Base-by-base conservation (phyloP, 2,113 vertebrate species). In the Paraplagusia blochii region DNA sequence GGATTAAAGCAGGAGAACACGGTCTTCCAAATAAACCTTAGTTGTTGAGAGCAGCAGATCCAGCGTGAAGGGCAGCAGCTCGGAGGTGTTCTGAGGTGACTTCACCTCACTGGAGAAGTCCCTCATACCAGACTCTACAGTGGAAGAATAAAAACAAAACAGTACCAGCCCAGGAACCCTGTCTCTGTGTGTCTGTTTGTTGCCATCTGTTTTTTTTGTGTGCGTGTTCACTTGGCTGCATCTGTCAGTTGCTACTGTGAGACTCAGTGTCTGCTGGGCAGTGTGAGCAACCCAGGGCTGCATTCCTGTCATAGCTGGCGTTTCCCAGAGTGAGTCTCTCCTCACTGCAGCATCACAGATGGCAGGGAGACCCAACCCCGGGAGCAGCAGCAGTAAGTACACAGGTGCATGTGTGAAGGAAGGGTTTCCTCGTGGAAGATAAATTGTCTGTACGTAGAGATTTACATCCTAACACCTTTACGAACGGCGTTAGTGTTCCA, bases 251-350 rank as follows among this genome's bases (percentile, higher is more conserved):
- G 38, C 68, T 72, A 55, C 72, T 76, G 79, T 72, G 57, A 72
- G 72, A 78, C 77, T 78, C 63, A 58, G 69, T 3, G 66, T 84
- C 77, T 71, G 69, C 78, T 55, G 77, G 69, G 63, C 75, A 53
- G 77, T 78, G 72, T 36, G 53, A 65, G 64, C 46, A 42, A 71
- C 63, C 63, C 66, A 81, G 74, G 18, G 63, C 70, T 51, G 59
- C 68, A 84, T 86, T 86, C 70, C 64, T 76, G 53, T 60, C 79
- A 85, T 85, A 72, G 63, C 58, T 70, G 0, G 48, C 47, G 53
- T 71, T 85, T 67, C 57, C 70, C 10, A 40, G 1, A 67, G 64
- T 63, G 36, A 56, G 63, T 56, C 6, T 78, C 72, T 69, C 70
- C 72, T 77, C 50, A n/a, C 71, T 62, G 61, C 77, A 59, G 61